Evolutionary conservation across 1,140 invertebrate species (phyloP), one percentile per base, ranked within the genome.

Genomic region (Eriosoma lanigerum): DNA sequence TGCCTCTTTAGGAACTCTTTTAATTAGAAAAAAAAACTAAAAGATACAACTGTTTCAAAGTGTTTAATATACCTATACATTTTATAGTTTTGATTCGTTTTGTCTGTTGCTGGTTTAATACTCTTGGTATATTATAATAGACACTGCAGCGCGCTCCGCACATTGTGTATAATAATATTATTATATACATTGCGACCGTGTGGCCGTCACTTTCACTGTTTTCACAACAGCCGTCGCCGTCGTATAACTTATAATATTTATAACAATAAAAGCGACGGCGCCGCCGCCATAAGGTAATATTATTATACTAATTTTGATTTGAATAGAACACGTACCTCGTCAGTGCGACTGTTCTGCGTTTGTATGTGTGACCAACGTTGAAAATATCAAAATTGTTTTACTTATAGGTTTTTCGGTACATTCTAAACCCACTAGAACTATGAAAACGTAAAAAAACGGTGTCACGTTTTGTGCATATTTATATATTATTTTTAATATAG

Each of bases 171-270:
- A 38, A 21, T 48, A 48, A 8, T 48, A 48, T 48, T 6, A 13
- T 48, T 6, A 1, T 58, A n/a, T 58, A 32, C 26, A 32, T 29
- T 60, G 48, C 38, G 62, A 15, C 32, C 8, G 32, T 60, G 24
- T 21, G 44, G 54, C 73, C 38, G 56, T 78, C 75, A 48, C 75
- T 78, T 78, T 78, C 75, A 78, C 75, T 48, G 75, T 78, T 78
- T 78, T 78, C 56, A 78, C 75, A 78, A 78, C 75, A 44, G 29
- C n/a, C 29, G 62, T 44, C 29, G 62, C 17, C 66, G 46, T 46
- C 24, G 15, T 24, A 19, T 70, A 52, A 21, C 56, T 29, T 19
- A 52, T 54, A 54, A 29, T 38, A 9, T 38, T 38, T 21, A 44
- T 60, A 44, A 78, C 75, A 62, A 78, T 58, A 62, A 78, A 60